Evolutionary conservation across 2,888 invertebrate genomes (phyloP).

Genomic region (Galeopsomyia nigrocyanea): DNA sequence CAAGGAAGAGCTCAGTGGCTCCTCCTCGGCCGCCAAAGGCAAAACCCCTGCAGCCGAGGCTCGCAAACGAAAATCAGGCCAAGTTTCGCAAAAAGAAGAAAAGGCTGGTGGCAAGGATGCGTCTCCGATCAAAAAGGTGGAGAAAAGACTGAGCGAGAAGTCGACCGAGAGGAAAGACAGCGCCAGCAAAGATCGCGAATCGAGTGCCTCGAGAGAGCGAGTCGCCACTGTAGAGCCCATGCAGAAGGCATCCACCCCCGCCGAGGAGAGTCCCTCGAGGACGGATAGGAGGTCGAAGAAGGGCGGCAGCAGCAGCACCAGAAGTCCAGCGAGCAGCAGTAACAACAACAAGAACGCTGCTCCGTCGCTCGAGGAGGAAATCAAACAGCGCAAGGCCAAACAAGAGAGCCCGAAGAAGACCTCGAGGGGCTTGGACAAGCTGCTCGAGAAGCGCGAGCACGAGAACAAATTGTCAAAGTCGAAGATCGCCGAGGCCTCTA

Average conservation of each 20-base stretch:
- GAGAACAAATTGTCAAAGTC: constrained; percentile 64
- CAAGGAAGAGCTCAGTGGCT: constrained; percentile 60
- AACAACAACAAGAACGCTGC: constrained; percentile 29
- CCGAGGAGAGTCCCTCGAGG: constrained; percentile 22
- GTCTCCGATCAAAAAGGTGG: constrained; percentile 63
- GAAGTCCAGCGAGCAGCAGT: constrained; percentile 11
- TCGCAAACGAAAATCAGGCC: constrained; percentile 67
- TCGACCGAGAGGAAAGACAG: constrained; percentile 26
- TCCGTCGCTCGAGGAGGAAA: constrained; percentile 62
- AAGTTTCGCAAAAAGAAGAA: constrained; percentile 61
- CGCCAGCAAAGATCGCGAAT: constrained; percentile 21
- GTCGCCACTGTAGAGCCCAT: constrained; percentile 42
- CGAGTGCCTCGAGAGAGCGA: constrained; percentile 27
- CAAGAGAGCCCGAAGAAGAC: constrained; percentile 74
- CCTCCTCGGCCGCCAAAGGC: constrained; percentile 60
- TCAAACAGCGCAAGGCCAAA: constrained; percentile 67
- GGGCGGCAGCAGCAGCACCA: constrained; percentile 40
- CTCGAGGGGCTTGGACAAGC: constrained; percentile 73
- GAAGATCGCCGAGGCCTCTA: constrained; percentile 52
- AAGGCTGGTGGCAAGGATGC: constrained; percentile 62
- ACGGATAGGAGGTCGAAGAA: constrained; percentile 46
- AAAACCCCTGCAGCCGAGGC: constrained; percentile 55
- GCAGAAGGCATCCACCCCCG: constrained; percentile 23
- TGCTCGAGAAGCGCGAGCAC: constrained; percentile 72
- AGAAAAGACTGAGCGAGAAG: constrained; percentile 61